Percentiles rank a stretch among this genome's conserved stretches.
Evolutionary conservation across 2,888 invertebrate species (phyloP).

Genomic region (Fissipunctia ypsillon): DNA sequence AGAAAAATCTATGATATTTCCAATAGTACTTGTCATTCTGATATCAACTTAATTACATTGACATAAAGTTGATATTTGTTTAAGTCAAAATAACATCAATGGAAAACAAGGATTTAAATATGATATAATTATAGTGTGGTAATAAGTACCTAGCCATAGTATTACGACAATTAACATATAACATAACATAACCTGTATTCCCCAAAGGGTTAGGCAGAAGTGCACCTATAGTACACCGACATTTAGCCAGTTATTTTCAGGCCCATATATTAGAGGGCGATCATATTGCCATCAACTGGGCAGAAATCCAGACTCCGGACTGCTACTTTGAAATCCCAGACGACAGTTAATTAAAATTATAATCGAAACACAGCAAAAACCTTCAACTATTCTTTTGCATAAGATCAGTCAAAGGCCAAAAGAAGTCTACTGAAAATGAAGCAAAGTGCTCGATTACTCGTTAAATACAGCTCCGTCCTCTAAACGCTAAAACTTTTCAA

Average conservation of each 20-base stretch:
- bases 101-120: background rate
- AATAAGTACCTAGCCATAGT: background rate
- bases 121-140: background rate
- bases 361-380: background rate
- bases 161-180: background rate
- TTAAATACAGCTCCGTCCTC: conserved; percentile 21
- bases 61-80: background rate
- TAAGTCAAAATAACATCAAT: background rate
- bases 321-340: no score
- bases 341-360: background rate
- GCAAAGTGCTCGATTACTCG: conserved; percentile 7
- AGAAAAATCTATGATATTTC: background rate
- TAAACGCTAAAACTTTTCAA: conserved; percentile 18
- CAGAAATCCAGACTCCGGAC: no score
- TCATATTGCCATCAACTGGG: no score
- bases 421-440: background rate
- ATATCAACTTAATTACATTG: background rate
- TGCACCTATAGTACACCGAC: no score
- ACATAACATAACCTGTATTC: no score
- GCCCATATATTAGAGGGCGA: no score
- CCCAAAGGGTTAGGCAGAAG: no score
- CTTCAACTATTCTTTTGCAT: background rate
- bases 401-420: conserved; percentile 13
- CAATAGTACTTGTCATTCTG: background rate
- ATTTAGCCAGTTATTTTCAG: no score